Evolutionary conservation across 2,888 invertebrate genomes (phyloP), one percentile per base, ranked within the genome.

Genomic region (Coremacera marginata): DNA sequence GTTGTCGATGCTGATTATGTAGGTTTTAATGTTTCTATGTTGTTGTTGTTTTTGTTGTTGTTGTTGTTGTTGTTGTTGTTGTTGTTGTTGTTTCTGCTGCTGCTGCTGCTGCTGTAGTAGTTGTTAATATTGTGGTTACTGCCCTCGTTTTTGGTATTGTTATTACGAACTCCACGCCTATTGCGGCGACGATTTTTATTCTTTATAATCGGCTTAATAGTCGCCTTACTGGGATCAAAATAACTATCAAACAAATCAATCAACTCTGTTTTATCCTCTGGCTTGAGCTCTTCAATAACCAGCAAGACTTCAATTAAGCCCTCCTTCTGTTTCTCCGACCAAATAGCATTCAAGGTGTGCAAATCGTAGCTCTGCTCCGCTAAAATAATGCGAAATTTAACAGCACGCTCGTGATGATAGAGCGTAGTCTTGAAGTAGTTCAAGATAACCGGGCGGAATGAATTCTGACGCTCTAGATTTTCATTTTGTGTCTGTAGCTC

Each of bases 171-270:
- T 51, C 84, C 81, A 70, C 84, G 85, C 73, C 84, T 83, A 65
- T 83, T 84, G 67, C 85, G 84, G n/a, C 84, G 84, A 70, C 82
- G 82, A 25, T 82, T 82, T 75, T 79, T 84, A 11, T 78, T 68
- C 65, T 87, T 88, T 2, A 87, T 79, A 76, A 86, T 70, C 31
- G 89, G 89, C 80, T 87, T 88, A 44, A 89, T 84, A 37, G 87
- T 86, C 4, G 84, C 82, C 79, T 90, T 89, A 11, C 81, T 83
- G 55, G 95, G 94, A 89, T 95, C 95, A 86, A 95, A 96, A 88
- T 94, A 94, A 85, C 94, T 93, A 88, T 94, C 94, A 79, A 96
- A 91, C 83, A 95, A 93, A 81, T 94, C 93, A 70, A 94, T 90
- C 80, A 96, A 89, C 86, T 95, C 95, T 72, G 92, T 92, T 78